A percentile compares a stretch with the other conserved stretches of the same genome.
Conservation (phyloP, 2,888 invertebrate genomes). For the Calameuta filiformis region DNA sequence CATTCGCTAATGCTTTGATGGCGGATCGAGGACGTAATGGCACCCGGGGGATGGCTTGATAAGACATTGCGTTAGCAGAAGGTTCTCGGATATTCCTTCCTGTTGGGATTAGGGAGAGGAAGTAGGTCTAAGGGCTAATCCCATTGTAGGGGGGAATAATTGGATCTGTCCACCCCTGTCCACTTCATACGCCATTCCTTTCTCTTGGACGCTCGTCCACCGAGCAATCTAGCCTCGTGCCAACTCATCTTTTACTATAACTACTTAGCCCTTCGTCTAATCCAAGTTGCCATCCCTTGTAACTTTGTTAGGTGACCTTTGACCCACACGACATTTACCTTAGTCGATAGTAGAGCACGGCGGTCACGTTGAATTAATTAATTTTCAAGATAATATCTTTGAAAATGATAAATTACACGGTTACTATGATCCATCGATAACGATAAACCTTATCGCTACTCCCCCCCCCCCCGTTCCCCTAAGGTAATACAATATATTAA, state of each 20-base stretch:
- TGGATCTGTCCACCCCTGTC: constrained; percentile 48
- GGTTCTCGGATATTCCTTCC: constrained; percentile 11
- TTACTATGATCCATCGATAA: background rate
- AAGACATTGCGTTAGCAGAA: constrained; percentile 33
- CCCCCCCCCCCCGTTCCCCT: too few relatives aligned
- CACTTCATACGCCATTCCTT: constrained; percentile 41
- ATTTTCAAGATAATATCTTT: background rate
- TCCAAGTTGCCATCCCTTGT: constrained; percentile 34
- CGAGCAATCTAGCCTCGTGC: constrained; percentile 40
- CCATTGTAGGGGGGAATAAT: constrained; percentile 50
- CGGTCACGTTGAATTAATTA: background rate
- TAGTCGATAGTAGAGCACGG: background rate
- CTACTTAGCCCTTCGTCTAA: constrained; percentile 42
- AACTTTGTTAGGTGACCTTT: constrained; percentile 34
- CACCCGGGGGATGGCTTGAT: constrained; percentile 36
- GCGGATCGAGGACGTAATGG: constrained; percentile 41
- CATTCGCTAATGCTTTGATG: constrained; percentile 33
- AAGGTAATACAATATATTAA: too few relatives aligned
- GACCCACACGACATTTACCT: background rate
- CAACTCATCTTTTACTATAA: constrained; percentile 41
- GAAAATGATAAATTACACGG: background rate
- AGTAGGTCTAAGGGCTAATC: constrained; percentile 38
- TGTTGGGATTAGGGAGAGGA: constrained; percentile 31
- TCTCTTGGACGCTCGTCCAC: constrained; percentile 20
- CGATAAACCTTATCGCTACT: background rate